Evolutionary conservation across 2,113 vertebrate species (phyloP), one percentile per base, ranked within the genome.

Genomic region (Echinops telfairi): DNA sequence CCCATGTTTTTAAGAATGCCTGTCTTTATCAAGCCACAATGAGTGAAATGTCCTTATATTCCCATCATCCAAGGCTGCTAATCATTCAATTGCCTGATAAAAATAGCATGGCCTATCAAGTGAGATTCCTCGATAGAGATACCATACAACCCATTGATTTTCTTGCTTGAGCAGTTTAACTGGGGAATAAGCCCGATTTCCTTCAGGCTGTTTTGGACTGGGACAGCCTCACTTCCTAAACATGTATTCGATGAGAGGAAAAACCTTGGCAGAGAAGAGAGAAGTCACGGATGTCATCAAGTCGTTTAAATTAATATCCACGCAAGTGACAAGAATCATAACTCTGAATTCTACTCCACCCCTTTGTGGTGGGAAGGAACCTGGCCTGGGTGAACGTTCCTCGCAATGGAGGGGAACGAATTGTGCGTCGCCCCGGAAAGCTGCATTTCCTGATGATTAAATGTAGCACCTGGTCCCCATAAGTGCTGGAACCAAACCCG

Each of bases 311-410:
- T 91, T 73, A 20, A 5, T 91, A 27, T 57, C 71, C 31, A 78
- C 86, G 47, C 57, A 75, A 95, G 77, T 60, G 36, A 6, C 19
- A 47, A 10, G 53, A 27, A 38, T 3, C 60, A 17, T 36, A 62
- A 80, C n/a, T 91, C 91, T 86, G 38, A 70, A n/a, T n/a, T n/a
- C n/a, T n/a, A n/a, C n/a, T n/a, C n/a, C n/a, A n/a, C n/a, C n/a
- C n/a, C n/a, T n/a, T n/a, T n/a, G n/a, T n/a, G n/a, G 29, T 6
- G 9, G 4, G 3, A 7, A 0, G 8, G 22, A 7, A 19, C 5
- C 14, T 5, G 2, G 27, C 9, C 16, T 0, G 4, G 38, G 23
- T 5, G 14, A 10, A 1, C 0, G 14, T 14, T 53, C 2, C 1
- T 29, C 1, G 47, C 6, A 6, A 14, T 3, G 8, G 33, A 36